Conservation (phyloP, 2,888 invertebrate species). For the Byasa hedistus region DNA sequence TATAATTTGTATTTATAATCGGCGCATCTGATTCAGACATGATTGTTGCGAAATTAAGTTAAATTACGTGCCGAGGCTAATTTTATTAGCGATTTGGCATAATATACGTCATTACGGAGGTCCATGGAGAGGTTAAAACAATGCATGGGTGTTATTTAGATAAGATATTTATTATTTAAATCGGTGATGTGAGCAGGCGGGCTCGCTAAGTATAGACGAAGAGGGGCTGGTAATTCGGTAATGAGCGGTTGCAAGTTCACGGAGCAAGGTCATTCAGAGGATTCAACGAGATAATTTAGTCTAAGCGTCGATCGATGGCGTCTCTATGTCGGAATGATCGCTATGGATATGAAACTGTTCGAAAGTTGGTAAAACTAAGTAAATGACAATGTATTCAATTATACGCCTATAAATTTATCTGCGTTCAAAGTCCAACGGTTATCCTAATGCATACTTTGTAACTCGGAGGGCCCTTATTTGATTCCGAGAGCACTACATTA, state of each 20-base stretch:
- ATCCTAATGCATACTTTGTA: too few relatives aligned
- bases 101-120: slow-evolving; percentile 71
- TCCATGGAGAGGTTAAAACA: slow-evolving; percentile 63
- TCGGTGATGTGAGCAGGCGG: slow-evolving; percentile 48
- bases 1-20: slow-evolving; percentile 53
- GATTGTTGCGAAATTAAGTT: slow-evolving; percentile 71
- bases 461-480: too few relatives aligned
- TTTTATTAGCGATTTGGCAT: slow-evolving; percentile 75
- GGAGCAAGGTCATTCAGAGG: slow-evolving; percentile 65
- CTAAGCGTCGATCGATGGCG: slow-evolving; percentile 47
- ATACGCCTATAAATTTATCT: too few relatives aligned
- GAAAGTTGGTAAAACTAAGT: slow-evolving; percentile 16
- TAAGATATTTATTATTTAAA: slow-evolving; percentile 80
- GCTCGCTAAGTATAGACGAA: slow-evolving; percentile 73
- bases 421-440: too few relatives aligned
- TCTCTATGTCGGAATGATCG: slow-evolving; percentile 37
- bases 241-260: slow-evolving; percentile 69
- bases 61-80: slow-evolving; percentile 69
- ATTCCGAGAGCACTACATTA: too few relatives aligned
- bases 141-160: slow-evolving; percentile 75
- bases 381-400: neutral
- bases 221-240: slow-evolving; percentile 73
- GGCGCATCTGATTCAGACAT: slow-evolving; percentile 62
- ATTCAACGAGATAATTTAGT: slow-evolving; percentile 60
- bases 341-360: slow-evolving; percentile 19